These are phyloP conservation scores for Micromesistius poutassou DNA, from an alignment of 2,797 vertebrate genomes.

Conservation along the genomic window DNA sequence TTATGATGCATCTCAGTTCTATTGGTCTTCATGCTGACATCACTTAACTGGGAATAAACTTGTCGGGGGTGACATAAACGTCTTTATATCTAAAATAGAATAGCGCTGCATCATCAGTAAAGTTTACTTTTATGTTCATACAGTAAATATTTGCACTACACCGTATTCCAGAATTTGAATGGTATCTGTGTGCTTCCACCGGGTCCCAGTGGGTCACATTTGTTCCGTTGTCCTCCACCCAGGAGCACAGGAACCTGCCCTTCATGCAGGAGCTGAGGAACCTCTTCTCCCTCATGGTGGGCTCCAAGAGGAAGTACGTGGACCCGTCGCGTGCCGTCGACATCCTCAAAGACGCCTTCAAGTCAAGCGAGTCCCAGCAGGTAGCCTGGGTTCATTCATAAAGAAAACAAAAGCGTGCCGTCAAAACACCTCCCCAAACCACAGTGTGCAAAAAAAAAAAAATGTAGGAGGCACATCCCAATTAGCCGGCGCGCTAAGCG, in stretches of 20 bases:
- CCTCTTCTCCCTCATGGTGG: slow-evolving; percentile 95
- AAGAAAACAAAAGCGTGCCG: not conserved
- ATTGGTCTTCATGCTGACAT: not conserved
- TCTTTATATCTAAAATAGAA: not conserved
- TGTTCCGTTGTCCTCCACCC: slow-evolving; percentile 9
- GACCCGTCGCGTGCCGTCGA: slow-evolving; percentile 96
- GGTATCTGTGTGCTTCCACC: not conserved
- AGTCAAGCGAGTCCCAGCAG: slow-evolving; percentile 97
- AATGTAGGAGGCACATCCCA: not conserved
- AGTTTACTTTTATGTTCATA: not conserved
- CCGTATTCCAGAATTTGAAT: not conserved
- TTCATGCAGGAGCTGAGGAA: slow-evolving; percentile 95
- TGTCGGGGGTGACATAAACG: not conserved
- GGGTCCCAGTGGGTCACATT: not conserved
- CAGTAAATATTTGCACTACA: too few species aligned
- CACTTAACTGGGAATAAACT: not conserved
- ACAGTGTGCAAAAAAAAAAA: slow-evolving; percentile 10
- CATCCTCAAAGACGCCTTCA: slow-evolving; percentile 98
- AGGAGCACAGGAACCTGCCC: slow-evolving; percentile 96
- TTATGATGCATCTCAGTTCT: not conserved
- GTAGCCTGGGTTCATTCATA: slow-evolving; percentile 59
- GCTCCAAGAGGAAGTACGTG: slow-evolving; percentile 95
- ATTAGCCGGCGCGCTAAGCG: slow-evolving; percentile 26
- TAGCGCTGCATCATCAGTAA: not conserved
- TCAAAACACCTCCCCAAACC: not conserved